Evolutionary conservation across 2,113 vertebrate species (phyloP), one percentile per base, ranked within the genome.

Genomic region (Danionella cerebrum): DNA sequence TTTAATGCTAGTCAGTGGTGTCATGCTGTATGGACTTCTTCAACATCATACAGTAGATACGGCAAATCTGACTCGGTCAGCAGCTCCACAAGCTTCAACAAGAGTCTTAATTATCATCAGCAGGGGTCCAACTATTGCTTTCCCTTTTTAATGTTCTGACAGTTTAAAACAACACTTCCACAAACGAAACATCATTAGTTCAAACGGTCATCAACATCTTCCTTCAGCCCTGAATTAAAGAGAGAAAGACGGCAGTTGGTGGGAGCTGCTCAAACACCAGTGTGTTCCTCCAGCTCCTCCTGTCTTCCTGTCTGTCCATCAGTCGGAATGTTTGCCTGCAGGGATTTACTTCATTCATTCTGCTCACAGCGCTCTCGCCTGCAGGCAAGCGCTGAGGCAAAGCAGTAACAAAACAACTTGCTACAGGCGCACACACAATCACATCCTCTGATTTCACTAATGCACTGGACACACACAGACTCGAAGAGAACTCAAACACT

Each of bases 321-420:
- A 42, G 9, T 44, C 3, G 42, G 10, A 44, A n/a, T n/a, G n/a
- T 45, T 45, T 60, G 39, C 57, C 57, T 60, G 25, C 57, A 60
- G 57, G 57, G 57, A 60, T 45, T 44, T 45, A 4, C 58, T 60
- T 60, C 16, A 60, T 12, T 58, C 38, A 42, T 45, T 60, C 39
- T 53, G 51, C 58, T 60, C 58, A 31, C 58, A 60, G 58, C 42
- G 25, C 39, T 45, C 25, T 60, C 31, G 58, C 58, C 58, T 60
- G 25, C 39, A 45, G 58, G 58, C 58, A 44, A 31, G 10, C 39
- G 45, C 14, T 31, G 58, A 45, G 58, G 25, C 24, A 44, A 60
- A 60, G 58, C 58, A 45, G 58, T 16, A 60, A 60, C 58, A 45
- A 60, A 60, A 60, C 41, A 45, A 41, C 58, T 60, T 33, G 24